A percentile compares a stretch with the other conserved stretches of the same genome.
Evolutionary conservation across 2,797 vertebrate genomes (phyloP).

Genomic region (Notolabrus celidotus): DNA sequence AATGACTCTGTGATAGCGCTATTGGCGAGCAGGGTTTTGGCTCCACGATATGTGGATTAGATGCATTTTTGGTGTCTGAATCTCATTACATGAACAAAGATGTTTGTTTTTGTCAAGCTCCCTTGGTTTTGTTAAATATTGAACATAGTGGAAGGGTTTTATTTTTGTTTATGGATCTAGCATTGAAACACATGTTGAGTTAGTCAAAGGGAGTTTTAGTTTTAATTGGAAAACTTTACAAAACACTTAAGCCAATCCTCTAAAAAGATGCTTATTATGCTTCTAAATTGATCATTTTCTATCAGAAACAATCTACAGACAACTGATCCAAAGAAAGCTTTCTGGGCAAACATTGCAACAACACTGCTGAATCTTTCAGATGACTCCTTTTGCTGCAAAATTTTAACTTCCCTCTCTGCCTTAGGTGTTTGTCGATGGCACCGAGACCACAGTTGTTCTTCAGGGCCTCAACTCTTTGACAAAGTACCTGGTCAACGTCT

Average conservation of each 20-base stretch:
- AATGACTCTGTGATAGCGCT: constrained; percentile 29
- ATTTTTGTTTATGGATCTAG: constrained; percentile 49
- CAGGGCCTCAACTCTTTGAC: constrained; percentile 91
- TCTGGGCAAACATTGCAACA: no score
- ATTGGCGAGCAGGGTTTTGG: constrained; percentile 39
- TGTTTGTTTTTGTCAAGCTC: constrained; percentile 61
- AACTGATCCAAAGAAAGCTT: not conserved
- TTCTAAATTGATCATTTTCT: constrained; percentile 3
- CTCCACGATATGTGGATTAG: constrained; percentile 30
- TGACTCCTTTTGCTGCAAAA: not conserved
- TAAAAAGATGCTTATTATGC: constrained; percentile 30
- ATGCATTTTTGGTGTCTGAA: constrained; percentile 57
- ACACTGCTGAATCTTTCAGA: not conserved
- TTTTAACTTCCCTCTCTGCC: constrained; percentile 24
- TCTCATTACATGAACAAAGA: constrained; percentile 46
- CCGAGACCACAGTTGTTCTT: constrained; percentile 90
- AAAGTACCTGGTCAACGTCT: constrained; percentile 92
- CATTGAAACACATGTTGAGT: constrained; percentile 32
- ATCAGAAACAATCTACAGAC: not conserved
- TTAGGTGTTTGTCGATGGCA: constrained; percentile 93
- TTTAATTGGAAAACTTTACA: constrained; percentile 35
- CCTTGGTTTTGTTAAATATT: constrained; percentile 53
- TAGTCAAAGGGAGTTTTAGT: constrained; percentile 33
- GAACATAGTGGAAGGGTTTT: constrained; percentile 40
- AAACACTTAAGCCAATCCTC: constrained; percentile 9